Evolutionary conservation across 2,797 vertebrate species (phyloP).

Genomic region (Lindbergichthys nudifrons): DNA sequence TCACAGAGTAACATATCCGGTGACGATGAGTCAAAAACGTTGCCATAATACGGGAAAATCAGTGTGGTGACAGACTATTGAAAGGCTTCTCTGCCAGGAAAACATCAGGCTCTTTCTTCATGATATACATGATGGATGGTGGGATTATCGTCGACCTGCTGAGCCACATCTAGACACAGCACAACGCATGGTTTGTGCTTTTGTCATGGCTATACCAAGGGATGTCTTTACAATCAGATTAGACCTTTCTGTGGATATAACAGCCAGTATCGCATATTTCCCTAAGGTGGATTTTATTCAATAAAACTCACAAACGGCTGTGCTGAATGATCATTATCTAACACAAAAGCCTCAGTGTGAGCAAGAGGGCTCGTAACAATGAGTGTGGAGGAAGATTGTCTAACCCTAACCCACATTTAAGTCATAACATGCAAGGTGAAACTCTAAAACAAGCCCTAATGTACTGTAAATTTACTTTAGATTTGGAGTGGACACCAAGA

Average conservation of each 20-base stretch:
- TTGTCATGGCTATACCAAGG: conserved; percentile 8
- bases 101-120: background rate
- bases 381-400: conserved; percentile 13
- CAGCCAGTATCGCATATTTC: conserved; percentile 23
- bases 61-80: background rate
- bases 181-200: background rate
- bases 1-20: conserved; percentile 7
- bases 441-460: background rate
- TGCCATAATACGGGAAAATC: too few species aligned
- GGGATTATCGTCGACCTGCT: conserved; percentile 19
- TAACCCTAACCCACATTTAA: too few species aligned
- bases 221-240: background rate
- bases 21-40: background rate
- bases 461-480: too few species aligned
- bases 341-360: background rate
- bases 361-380: background rate
- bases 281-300: conserved; percentile 17
- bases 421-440: background rate
- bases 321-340: conserved; percentile 3
- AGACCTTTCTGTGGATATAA: background rate
- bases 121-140: background rate
- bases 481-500: too few species aligned
- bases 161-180: background rate
- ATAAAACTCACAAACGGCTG: background rate
- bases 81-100: background rate